Base-by-base conservation (phyloP, 2,797 vertebrate genomes). In the Catamblyrhynchus diadema region DNA sequence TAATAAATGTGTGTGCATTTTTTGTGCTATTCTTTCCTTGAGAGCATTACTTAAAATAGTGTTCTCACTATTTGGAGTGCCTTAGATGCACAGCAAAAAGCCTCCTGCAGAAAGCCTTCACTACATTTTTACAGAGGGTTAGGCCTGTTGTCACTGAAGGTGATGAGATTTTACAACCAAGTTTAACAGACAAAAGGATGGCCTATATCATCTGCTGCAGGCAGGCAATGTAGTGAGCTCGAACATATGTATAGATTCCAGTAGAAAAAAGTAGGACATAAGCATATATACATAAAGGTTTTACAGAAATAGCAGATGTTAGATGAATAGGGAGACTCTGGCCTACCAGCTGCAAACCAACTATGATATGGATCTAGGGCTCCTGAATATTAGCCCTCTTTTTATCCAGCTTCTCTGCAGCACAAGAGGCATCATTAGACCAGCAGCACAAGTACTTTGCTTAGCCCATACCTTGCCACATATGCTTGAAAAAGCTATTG, bases 311-410 rank as follows among this genome's bases (percentile, higher is more conserved):
- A 75, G 92, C 70, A 94, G 89, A 59, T 81, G 51, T 57, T 91
- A 65, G 39, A 83, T 86, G 82, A 96, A 93, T 72, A 90, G 81
- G 73, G 41, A 95, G 59, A 83, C 23, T 80, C 62, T 72, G 74
- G 30, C 47, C 66, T 61, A 70, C 51, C 85, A 83, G 35, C 67
- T 57, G 44, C 23, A 75, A 81, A 83, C 71, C 70, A 90, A 42
- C 59, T 86, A 20, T 66, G 81, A 94, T 71, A 86, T 21, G 44
- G 62, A 78, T 88, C 51, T 79, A 92, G 72, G 72, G 11, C 69
- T 95, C 28, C 72, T 89, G 28, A 88, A 62, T 67, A 75, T 83
- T 41, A 86, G 33, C 24, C 8, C n/a, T 88, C 54, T 65, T 82
- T 91, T 93, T 32, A 89, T 83, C 59, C 28, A 65, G 72, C 72